Percentiles rank a stretch among this genome's conserved stretches.
phyloP scores from a whole-genome alignment of 2,888 invertebrate genomes.

The Acanthacorydalis orientalis region DNA sequence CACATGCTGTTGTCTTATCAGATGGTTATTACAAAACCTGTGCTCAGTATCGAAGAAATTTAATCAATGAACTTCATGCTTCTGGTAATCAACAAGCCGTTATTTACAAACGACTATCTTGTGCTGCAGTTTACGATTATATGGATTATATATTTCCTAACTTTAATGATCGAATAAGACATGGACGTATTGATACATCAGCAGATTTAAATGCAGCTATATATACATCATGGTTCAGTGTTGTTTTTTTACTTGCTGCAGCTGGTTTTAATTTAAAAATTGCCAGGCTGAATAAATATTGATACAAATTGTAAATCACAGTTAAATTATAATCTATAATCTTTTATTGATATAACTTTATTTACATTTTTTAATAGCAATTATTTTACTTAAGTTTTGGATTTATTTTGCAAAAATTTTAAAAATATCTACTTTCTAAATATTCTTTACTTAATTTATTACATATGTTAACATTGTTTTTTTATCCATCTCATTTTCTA shows the following conservation, averaged over 20 bases:
- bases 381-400: no score
- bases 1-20: conserved; percentile 50
- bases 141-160: conserved; percentile 70
- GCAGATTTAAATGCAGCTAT: conserved; percentile 48
- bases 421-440: no score
- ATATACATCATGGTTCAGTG: conserved; percentile 41
- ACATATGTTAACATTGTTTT: no score
- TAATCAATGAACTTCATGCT: conserved; percentile 39
- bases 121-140: conserved; percentile 62
- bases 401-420: no score
- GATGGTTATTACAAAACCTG: conserved; percentile 64
- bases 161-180: conserved; percentile 38
- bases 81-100: conserved; percentile 39
- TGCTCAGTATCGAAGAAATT: conserved; percentile 48
- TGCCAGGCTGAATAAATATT: conserved; percentile 5
- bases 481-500: no score
- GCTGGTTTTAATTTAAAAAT: conserved; percentile 29
- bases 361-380: no score
- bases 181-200: conserved; percentile 57
- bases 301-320: no score
- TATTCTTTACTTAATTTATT: no score
- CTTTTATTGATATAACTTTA: no score
- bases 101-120: conserved; percentile 47
- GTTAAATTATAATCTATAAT: no score
- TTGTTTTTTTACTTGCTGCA: conserved; percentile 36